Base-by-base conservation (phyloP, 2,888 invertebrate genomes). In the Entomobrya proxima region DNA sequence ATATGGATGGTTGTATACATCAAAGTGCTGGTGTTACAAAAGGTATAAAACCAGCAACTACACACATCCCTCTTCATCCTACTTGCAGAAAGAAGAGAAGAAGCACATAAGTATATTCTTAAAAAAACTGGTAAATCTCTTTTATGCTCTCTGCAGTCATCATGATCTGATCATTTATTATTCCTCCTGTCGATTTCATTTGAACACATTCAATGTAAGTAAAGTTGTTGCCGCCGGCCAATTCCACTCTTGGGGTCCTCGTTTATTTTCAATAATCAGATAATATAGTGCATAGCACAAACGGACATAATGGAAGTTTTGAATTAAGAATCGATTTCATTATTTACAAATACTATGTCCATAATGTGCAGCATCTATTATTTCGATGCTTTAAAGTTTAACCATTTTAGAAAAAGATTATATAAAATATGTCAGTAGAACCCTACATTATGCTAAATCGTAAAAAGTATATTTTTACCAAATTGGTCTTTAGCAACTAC, bases 161-260 rank as follows among this genome's bases (percentile, higher is more conserved):
- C 67, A 75, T 76, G 74, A 50, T 76, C 76, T 61, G n/a, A n/a
- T n/a, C n/a, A n/a, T n/a, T n/a, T n/a, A 74, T 61, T 75, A 82
- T 76, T 83, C 83, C 64, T 76, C 74, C 83, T 76, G 76, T 52
- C 55, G 13, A 61, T 67, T 69, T 27, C 75, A 76, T 64, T 76
- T 76, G 64, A 83, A 83, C 50, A 37, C 83, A 75, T 75, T 76
- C 61, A 67, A 67, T 83, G 27, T 40, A 37, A 82, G 82, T 83
- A 67, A 83, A 67, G 61, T 67, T 35, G 44, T 83, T 83, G 83
- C 83, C 83, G 67, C 75, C 67, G 83, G 83, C 83, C 52, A 76
- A 76, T 83, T 83, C 83, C 83, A 76, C 83, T 67, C 64, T 67
- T 76, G 76, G 76, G 83, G 83, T 83, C 83, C 67, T 55, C 83